Conservation (phyloP, 2,113 vertebrate species). For the Mellivora capensis region DNA sequence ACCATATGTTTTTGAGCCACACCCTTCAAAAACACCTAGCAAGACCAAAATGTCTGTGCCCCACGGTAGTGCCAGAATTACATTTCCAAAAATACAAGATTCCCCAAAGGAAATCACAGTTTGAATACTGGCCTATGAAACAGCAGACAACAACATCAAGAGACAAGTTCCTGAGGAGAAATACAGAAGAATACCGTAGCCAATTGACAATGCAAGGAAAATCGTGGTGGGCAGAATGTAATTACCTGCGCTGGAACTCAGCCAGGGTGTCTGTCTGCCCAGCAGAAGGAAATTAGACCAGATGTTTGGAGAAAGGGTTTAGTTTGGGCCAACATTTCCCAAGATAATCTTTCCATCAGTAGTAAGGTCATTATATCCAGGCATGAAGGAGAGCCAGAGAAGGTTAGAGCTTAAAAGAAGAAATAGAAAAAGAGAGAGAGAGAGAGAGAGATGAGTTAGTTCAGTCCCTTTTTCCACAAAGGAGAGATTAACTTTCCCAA, state of each 20-base stretch:
- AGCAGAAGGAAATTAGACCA: constrained; percentile 30
- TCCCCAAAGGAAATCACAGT: not conserved
- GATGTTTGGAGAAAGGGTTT: not conserved
- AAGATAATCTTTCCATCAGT: constrained; percentile 1
- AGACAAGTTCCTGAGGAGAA: not conserved
- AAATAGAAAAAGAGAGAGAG: not conserved
- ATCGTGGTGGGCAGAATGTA: not conserved
- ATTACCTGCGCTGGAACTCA: not conserved
- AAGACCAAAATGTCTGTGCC: not conserved
- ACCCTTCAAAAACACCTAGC: not conserved
- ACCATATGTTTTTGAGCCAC: not conserved
- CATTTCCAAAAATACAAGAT: not conserved
- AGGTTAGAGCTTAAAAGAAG: not conserved
- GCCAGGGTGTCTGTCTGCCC: not conserved
- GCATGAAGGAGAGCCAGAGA: not conserved
- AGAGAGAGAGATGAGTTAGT: not conserved
- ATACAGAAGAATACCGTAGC: not conserved
- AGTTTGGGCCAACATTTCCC: constrained; percentile 8
- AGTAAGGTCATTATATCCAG: not conserved
- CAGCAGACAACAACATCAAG: not conserved
- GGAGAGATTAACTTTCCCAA: not conserved
- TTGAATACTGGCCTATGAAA: not conserved
- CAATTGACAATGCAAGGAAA: constrained; percentile 24
- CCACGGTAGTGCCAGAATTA: not conserved
- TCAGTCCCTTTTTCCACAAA: not conserved